phyloP scores from a whole-genome alignment of 1,140 invertebrate genomes.

The Cydia amplana region DNA sequence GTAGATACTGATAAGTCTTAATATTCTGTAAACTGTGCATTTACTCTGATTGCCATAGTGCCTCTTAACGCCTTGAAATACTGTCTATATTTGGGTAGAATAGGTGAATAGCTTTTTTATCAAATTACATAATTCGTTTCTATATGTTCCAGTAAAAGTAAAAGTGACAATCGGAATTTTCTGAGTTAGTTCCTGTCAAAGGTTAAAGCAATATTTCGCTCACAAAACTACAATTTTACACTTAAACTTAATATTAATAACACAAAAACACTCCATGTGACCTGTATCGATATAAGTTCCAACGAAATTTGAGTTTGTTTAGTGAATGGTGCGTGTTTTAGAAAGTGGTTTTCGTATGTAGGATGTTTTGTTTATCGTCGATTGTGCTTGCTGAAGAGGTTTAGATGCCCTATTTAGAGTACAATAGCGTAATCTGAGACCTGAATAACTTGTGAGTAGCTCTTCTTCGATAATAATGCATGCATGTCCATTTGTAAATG shows the following conservation, averaged over 20 bases:
- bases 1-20: background rate
- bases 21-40: background rate
- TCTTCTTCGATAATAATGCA: background rate
- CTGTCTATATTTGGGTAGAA: background rate
- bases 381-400: constrained; percentile 41
- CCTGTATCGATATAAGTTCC: background rate
- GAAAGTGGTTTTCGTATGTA: constrained; percentile 22
- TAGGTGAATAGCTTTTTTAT: background rate
- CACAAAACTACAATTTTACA: background rate
- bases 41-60: background rate
- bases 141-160: background rate
- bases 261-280: background rate
- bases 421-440: constrained; percentile 48
- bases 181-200: constrained; percentile 15
- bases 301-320: background rate
- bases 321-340: constrained; percentile 16
- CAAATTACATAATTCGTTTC: background rate
- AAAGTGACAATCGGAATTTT: constrained; percentile 28
- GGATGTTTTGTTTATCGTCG: constrained; percentile 39
- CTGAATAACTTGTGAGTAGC: constrained; percentile 39
- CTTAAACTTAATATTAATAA: background rate
- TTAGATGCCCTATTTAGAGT: constrained; percentile 55
- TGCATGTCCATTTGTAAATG: background rate
- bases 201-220: constrained; percentile 21
- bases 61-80: background rate